Evolutionary conservation across 2,888 invertebrate genomes (phyloP).

Genomic region (Trichacis sp.): DNA sequence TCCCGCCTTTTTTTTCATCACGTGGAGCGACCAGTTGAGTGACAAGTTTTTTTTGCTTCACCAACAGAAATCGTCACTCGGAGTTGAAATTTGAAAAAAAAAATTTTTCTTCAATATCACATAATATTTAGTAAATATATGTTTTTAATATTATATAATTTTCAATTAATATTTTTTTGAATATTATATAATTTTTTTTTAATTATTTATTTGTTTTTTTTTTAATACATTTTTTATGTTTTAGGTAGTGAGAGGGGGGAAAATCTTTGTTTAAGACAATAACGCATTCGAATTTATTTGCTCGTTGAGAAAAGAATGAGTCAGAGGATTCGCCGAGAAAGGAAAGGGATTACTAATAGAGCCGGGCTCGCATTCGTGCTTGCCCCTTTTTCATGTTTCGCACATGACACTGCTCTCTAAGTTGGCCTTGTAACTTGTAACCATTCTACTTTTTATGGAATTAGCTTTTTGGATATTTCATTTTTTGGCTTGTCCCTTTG

Average conservation of each 20-base stretch:
- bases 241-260: no score
- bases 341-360: constrained; percentile 54
- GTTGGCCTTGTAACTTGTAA: not conserved
- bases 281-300: constrained; percentile 38
- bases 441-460: not conserved
- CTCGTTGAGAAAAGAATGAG: constrained; percentile 50
- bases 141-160: no score
- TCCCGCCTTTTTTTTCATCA: no score
- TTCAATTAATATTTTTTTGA: no score
- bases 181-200: no score
- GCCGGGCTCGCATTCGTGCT: not conserved
- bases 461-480: not conserved
- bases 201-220: no score
- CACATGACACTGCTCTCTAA: constrained; percentile 10
- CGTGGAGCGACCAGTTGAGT: no score
- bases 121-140: no score
- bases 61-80: no score
- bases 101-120: no score
- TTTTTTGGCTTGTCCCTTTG: not conserved
- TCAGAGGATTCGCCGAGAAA: constrained; percentile 57
- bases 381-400: constrained; percentile 12
- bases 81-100: no score
- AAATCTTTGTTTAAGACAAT: constrained; percentile 8
- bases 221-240: not conserved
- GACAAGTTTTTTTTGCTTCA: no score